Evolutionary conservation across 1,140 invertebrate genomes (phyloP).

Genomic region (Lepidostoma basale): DNA sequence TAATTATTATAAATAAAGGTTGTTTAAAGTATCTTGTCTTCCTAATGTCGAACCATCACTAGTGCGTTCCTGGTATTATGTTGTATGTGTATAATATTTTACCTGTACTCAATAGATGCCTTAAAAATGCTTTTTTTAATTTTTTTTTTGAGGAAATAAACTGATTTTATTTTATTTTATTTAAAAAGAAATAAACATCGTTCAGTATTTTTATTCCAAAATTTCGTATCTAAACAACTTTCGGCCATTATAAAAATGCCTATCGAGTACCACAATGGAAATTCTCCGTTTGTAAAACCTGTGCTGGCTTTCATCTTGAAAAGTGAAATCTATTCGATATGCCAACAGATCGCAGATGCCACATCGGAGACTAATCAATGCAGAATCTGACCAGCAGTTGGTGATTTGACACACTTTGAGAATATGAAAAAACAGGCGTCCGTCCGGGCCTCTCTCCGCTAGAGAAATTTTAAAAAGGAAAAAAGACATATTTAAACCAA

Average conservation of each 20-base stretch:
- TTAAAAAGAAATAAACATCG: no score
- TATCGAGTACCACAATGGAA: background rate
- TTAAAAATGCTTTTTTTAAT: no score
- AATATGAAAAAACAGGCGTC: background rate
- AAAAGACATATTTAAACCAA: background rate
- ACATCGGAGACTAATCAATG: background rate
- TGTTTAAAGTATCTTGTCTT: no score
- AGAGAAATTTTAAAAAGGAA: background rate
- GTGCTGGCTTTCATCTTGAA: background rate
- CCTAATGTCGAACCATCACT: no score
- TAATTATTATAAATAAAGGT: no score
- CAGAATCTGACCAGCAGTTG: background rate
- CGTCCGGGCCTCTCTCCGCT: background rate
- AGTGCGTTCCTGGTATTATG: no score
- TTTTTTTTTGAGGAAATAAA: no score
- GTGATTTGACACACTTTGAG: constrained; percentile 6
- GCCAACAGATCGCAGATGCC: background rate
- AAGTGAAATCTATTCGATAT: constrained; percentile 4
- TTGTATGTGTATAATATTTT: no score
- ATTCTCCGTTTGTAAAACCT: background rate
- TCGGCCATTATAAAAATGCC: background rate
- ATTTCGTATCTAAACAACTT: constrained; percentile 5
- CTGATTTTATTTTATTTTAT: no score
- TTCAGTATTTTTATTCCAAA: background rate
- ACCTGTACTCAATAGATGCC: no score